phyloP scores from a whole-genome alignment of 2,888 invertebrate species.

The Eustalomyia histrio region DNA sequence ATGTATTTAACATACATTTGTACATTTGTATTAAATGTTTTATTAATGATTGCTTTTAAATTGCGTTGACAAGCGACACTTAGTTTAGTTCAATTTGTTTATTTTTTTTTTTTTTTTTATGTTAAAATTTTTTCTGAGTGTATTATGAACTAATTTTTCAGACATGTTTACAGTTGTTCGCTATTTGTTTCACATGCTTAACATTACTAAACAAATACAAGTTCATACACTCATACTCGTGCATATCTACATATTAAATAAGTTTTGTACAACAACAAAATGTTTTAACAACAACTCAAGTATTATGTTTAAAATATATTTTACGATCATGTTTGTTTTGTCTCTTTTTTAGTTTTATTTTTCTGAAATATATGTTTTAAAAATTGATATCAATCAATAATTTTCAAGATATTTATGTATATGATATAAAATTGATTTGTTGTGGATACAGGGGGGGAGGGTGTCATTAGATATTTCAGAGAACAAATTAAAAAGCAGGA shows the following conservation, averaged over 20 bases:
- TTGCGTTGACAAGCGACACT: slow-evolving; percentile 72
- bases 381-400: slow-evolving; percentile 49
- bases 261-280: slow-evolving; percentile 47
- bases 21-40: slow-evolving; percentile 64
- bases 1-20: background rate
- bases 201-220: slow-evolving; percentile 62
- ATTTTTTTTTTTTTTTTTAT: slow-evolving; percentile 10
- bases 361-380: slow-evolving; percentile 38
- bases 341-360: slow-evolving; percentile 28
- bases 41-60: slow-evolving; percentile 78
- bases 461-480: too few relatives aligned
- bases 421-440: too few relatives aligned
- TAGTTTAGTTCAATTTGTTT: slow-evolving; percentile 50
- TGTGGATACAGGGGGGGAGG: too few relatives aligned
- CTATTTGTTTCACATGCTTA: slow-evolving; percentile 68
- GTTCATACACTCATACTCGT: slow-evolving; percentile 2
- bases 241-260: slow-evolving; percentile 40
- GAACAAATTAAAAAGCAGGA: too few relatives aligned
- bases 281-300: slow-evolving; percentile 61
- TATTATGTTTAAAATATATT: slow-evolving; percentile 63
- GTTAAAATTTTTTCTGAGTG: slow-evolving; percentile 53
- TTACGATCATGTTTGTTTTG: slow-evolving; percentile 45
- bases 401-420: too few relatives aligned
- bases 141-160: slow-evolving; percentile 67
- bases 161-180: slow-evolving; percentile 68